Evolutionary conservation across 37 sponge, comb jelly and placozoan species (phyloP).

Genomic region (Cliona cf. orientalis): DNA sequence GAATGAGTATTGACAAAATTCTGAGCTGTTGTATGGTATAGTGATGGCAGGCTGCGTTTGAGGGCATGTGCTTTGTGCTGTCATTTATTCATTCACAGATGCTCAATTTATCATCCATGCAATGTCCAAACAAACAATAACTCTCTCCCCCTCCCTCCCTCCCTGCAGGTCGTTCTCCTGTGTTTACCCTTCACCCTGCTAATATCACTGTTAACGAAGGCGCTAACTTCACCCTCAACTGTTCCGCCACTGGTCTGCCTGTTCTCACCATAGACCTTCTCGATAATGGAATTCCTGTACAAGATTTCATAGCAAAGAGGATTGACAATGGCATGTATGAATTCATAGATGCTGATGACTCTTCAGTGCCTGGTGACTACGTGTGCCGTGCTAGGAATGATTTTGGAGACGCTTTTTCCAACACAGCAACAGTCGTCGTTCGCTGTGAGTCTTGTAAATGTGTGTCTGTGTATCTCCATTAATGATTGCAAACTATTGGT

Average conservation of each 20-base stretch:
- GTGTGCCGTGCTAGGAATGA: not conserved
- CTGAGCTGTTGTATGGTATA: too few relatives aligned
- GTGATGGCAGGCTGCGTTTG: too few relatives aligned
- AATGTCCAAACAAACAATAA: too few relatives aligned
- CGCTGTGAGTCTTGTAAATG: constrained; percentile 6
- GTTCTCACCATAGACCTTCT: not conserved
- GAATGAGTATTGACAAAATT: too few relatives aligned
- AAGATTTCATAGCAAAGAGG: not conserved
- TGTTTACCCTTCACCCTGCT: not conserved
- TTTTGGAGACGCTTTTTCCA: not conserved
- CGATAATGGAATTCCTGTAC: not conserved
- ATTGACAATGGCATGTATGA: too few relatives aligned
- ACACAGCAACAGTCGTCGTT: not conserved
- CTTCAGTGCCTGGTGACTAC: constrained; percentile 1
- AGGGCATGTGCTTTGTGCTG: too few relatives aligned
- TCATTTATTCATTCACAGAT: too few relatives aligned
- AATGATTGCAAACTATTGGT: too few relatives aligned
- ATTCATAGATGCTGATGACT: not conserved
- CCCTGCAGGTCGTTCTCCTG: not conserved
- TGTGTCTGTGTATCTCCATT: not conserved
- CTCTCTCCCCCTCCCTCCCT: too few relatives aligned
- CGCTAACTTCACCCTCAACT: not conserved
- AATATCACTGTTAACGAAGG: not conserved
- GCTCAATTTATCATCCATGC: too few relatives aligned
- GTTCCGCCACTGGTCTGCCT: constrained; percentile 8